A percentile compares a stretch with the other conserved stretches of the same genome.
These are phyloP conservation scores for Coleophora flavipennella DNA, from an alignment of 2,888 invertebrate genomes.

Conservation along the genomic window DNA sequence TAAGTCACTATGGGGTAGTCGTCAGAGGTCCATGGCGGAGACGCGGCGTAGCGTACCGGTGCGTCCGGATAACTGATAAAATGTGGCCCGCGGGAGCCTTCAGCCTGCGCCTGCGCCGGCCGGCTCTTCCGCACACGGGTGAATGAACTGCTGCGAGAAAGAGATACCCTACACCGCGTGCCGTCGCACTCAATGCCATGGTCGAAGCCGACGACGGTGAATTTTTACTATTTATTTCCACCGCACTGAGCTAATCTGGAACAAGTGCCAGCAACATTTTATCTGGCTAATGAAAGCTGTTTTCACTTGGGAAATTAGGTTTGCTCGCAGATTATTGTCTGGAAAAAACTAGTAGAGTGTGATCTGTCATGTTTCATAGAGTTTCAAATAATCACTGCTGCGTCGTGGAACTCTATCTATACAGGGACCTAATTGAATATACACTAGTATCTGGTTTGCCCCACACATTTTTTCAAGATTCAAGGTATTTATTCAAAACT, in stretches of 20 bases:
- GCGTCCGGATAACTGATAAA: conserved; percentile 68
- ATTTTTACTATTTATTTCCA: conserved; percentile 48
- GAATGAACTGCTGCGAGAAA: conserved; percentile 60
- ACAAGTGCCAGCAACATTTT: conserved; percentile 33
- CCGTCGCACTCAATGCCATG: conserved; percentile 54
- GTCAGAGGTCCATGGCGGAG: conserved; percentile 48
- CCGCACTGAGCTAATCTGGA: conserved; percentile 45
- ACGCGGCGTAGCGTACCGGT: conserved; percentile 57
- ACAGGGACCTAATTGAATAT: no score
- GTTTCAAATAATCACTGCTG: no score
- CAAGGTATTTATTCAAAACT: no score
- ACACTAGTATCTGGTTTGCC: no score
- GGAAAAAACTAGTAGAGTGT: background rate
- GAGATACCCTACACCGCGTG: conserved; percentile 34
- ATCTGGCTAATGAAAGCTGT: conserved; percentile 7
- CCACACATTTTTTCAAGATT: no score
- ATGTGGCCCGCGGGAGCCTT: conserved; percentile 26
- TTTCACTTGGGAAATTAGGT: conserved; percentile 3
- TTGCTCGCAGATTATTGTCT: background rate
- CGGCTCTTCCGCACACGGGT: conserved; percentile 65
- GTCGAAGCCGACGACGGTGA: conserved; percentile 46
- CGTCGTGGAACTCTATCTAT: background rate
- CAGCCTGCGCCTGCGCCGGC: conserved; percentile 50
- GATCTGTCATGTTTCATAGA: no score
- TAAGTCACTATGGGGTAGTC: conserved; percentile 39